These are phyloP conservation scores for Brachionus calyciflorus DNA, from an alignment of 1,140 invertebrate species.

Conservation along the genomic window DNA sequence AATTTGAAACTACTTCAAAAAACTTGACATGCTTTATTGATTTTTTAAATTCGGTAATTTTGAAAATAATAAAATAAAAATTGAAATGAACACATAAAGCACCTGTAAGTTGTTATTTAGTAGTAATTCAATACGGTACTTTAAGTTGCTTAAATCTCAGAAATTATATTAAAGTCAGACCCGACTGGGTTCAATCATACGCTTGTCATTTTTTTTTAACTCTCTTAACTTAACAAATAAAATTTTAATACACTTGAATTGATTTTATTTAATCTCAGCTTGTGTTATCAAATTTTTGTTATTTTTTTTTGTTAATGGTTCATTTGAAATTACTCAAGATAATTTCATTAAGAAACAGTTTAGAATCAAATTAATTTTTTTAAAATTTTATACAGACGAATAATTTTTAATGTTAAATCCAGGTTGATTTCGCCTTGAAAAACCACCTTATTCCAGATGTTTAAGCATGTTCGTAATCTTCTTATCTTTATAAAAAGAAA, in stretches of 20 bases:
- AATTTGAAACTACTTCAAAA: neutral
- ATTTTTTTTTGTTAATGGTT: too few relatives aligned
- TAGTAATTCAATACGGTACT: conserved; percentile 1
- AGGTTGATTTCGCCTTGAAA: too few relatives aligned
- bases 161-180: conserved; percentile 8
- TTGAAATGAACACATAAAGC: conserved; percentile 15
- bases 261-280: neutral
- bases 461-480: neutral
- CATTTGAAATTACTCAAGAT: too few relatives aligned
- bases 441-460: conserved; percentile 29
- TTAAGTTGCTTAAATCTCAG: conserved; percentile 4
- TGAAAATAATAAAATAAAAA: too few relatives aligned
- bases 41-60: neutral
- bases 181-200: conserved; percentile 22
- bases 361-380: too few relatives aligned
- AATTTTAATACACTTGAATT: neutral
- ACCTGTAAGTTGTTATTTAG: conserved; percentile 15
- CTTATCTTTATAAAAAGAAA: neutral
- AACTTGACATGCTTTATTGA: neutral
- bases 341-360: too few relatives aligned
- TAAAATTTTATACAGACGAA: too few relatives aligned
- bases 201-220: conserved; percentile 15
- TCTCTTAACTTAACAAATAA: neutral
- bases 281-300: too few relatives aligned
- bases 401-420: too few relatives aligned